Evolutionary conservation across 2,888 invertebrate species (phyloP).

Genomic region (Lysandra bellargus): DNA sequence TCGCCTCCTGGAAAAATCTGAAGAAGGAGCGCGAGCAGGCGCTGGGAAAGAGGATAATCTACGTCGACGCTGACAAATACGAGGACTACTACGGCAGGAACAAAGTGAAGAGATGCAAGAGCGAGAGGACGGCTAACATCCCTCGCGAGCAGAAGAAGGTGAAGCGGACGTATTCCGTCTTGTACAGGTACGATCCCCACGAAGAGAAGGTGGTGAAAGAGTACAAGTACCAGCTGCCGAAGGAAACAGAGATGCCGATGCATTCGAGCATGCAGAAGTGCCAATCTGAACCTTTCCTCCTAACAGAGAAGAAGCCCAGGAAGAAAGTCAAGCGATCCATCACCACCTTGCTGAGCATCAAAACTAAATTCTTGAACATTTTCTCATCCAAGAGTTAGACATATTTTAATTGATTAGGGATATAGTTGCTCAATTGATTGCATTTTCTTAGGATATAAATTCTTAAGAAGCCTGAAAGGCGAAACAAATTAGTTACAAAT

Average conservation of each 20-base stretch:
- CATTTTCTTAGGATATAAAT: slow-evolving; percentile 57
- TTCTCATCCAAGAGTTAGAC: slow-evolving; percentile 70
- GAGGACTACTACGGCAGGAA: slow-evolving; percentile 74
- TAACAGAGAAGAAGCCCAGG: slow-evolving; percentile 62
- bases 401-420: slow-evolving; percentile 42
- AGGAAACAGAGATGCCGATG: slow-evolving; percentile 49
- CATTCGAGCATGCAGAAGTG: slow-evolving; percentile 59
- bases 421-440: slow-evolving; percentile 73
- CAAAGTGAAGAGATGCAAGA: slow-evolving; percentile 72
- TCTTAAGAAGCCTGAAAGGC: slow-evolving; percentile 5
- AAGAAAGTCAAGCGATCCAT: slow-evolving; percentile 75
- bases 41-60: slow-evolving; percentile 68
- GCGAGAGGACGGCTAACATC: slow-evolving; percentile 62
- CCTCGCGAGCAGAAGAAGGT: slow-evolving; percentile 66
- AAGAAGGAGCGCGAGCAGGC: slow-evolving; percentile 76
- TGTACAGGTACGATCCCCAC: slow-evolving; percentile 71
- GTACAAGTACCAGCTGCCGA: slow-evolving; percentile 69
- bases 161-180: slow-evolving; percentile 71
- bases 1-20: slow-evolving; percentile 75
- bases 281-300: slow-evolving; percentile 67
- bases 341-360: slow-evolving; percentile 70
- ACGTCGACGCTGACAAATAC: slow-evolving; percentile 68
- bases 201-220: slow-evolving; percentile 75
- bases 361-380: slow-evolving; percentile 73
- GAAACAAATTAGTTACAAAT: slow-evolving; percentile 23